Evolutionary conservation across 1,140 invertebrate species (phyloP).

Genomic region (Condylostylus longicornis): DNA sequence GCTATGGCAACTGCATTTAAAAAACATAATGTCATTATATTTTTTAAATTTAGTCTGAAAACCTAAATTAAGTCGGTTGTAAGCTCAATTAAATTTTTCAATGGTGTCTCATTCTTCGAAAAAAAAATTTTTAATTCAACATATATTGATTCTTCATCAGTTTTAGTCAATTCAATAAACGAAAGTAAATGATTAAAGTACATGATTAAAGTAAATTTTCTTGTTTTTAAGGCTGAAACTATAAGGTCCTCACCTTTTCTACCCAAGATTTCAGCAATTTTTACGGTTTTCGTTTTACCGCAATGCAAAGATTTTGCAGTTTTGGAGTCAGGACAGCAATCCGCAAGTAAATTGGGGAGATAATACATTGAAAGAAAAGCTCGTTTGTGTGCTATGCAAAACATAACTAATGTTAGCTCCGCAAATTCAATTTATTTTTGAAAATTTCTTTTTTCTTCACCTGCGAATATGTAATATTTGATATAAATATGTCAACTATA

Average conservation of each 20-base stretch:
- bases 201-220: constrained; percentile 7
- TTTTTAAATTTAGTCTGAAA: too few relatives aligned
- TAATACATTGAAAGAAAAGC: constrained; percentile 4
- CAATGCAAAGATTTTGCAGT: constrained; percentile 1
- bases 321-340: constrained; percentile 2
- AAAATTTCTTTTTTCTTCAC: too few relatives aligned
- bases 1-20: too few relatives aligned
- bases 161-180: constrained; percentile 1
- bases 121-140: neutral
- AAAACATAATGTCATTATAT: too few relatives aligned
- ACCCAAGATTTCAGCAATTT: neutral
- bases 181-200: constrained; percentile 2
- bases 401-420: constrained; percentile 2
- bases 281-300: neutral
- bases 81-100: constrained; percentile 4
- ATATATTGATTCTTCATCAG: constrained; percentile 5
- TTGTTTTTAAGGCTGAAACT: neutral
- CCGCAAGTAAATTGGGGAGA: constrained; percentile 1
- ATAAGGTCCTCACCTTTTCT: neutral
- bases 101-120: neutral
- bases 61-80: too few relatives aligned
- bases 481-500: too few relatives aligned
- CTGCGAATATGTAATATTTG: too few relatives aligned
- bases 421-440: neutral
- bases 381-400: neutral